Evolutionary conservation across 2,888 invertebrate genomes (phyloP).

Genomic region (Pedicia rivosa): DNA sequence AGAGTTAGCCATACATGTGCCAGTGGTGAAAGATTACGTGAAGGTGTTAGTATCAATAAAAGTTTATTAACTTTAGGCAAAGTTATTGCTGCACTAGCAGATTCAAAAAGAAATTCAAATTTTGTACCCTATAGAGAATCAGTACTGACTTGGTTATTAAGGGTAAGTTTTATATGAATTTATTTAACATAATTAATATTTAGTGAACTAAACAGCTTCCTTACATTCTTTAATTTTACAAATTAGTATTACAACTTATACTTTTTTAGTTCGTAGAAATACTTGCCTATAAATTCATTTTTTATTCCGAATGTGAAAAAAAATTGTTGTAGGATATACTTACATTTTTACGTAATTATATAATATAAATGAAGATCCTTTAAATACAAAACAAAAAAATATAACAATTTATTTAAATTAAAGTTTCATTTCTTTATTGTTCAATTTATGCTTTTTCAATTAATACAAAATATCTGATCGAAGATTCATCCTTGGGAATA

Average conservation of each 20-base stretch:
- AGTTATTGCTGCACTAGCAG: constrained; percentile 60
- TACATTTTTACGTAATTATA: too few species aligned
- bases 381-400: too few species aligned
- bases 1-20: constrained; percentile 46
- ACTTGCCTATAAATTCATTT: too few species aligned
- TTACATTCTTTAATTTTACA: too few species aligned
- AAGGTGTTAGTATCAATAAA: constrained; percentile 59
- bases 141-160: constrained; percentile 59
- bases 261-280: too few species aligned
- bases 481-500: neutral
- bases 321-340: too few species aligned
- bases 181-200: constrained; percentile 1
- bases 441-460: too few species aligned
- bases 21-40: constrained; percentile 50
- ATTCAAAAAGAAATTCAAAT: constrained; percentile 33
- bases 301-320: too few species aligned
- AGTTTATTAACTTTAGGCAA: constrained; percentile 63
- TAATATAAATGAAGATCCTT: too few species aligned
- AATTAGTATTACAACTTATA: too few species aligned
- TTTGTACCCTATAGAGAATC: constrained; percentile 71
- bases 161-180: constrained; percentile 35
- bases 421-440: neutral
- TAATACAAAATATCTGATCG: constrained; percentile 6
- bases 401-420: too few species aligned
- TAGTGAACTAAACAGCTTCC: too few species aligned